Evolutionary conservation across 2,797 vertebrate genomes (phyloP), one percentile per base, ranked within the genome.

Genomic region (Coregonus suidteri): DNA sequence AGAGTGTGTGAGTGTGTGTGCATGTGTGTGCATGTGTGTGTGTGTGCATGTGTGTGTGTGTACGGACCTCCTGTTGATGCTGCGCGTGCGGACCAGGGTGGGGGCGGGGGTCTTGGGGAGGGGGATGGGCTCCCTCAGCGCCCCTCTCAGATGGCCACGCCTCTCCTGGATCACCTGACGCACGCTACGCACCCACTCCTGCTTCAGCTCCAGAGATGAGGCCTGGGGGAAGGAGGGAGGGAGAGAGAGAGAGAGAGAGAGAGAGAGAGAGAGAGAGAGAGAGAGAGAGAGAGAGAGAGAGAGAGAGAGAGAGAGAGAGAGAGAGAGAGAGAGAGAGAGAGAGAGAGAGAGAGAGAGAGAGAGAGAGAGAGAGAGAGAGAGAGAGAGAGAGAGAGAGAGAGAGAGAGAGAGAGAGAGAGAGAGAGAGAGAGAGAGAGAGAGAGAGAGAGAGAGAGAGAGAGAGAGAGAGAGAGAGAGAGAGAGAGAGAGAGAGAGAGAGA

Each of bases 161-260:
- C 98, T 95, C 90, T 99, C 98, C 88, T 99, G 98, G 92, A 99
- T 99, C 87, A 99, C 96, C 92, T 99, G 97, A 1, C 97, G 94
- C 68, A 99, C 97, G 79, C 97, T 98, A 89, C 98, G 96, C 80
- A 99, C 98, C 98, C 98, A 99, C 82, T 99, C 98, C 91, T 99
- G 98, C 91, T 99, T 99, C 78, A 97, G 96, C 91, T 99, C 98
- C 87, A 99, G 88, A 37, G 93, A 98, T 13, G 96, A 93, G 2
- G 97, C 97, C 98, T 99, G 82, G 4, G 81, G 73, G 3, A 20
- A 3, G 31, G 14, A 15, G 41, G 4, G 13, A 14, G 0, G 18
- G 31, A 20, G 47, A 59, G 9, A 52, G 20, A 6, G 25, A 6
- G 53, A 7, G 59, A 5, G 52, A 15, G 35, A 15, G n/a, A 15